Percentiles rank a stretch among this genome's conserved stretches.
Evolutionary conservation across 53 echinoderm and acorn worm genomes (phyloP).

Genomic region (Zoroaster sp.): DNA sequence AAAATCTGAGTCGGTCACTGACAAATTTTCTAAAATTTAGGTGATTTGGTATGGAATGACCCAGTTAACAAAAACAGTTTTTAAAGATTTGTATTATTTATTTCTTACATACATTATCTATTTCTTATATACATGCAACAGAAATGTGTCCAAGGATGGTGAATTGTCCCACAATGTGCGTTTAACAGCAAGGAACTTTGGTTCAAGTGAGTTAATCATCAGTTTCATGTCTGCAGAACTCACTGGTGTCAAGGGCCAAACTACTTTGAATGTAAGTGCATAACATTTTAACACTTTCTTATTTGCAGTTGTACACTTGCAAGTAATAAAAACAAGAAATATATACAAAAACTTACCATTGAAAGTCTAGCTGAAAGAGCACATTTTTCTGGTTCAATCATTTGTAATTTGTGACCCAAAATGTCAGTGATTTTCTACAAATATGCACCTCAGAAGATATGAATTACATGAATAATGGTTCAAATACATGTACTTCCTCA

Average conservation of each 20-base stretch:
- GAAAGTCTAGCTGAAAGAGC: no score
- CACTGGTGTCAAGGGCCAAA: conserved; percentile 70
- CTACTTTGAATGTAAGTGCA: background rate
- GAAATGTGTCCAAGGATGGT: conserved; percentile 69
- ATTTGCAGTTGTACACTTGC: background rate
- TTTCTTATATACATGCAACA: conserved; percentile 25
- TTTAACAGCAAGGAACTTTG: conserved; percentile 70
- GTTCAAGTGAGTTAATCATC: conserved; percentile 71
- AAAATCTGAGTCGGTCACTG: no score
- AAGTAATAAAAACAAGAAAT: no score
- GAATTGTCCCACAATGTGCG: conserved; percentile 55
- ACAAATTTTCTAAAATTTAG: no score
- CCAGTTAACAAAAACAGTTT: no score
- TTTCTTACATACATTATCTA: background rate
- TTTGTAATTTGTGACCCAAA: background rate
- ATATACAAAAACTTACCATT: no score
- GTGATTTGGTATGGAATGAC: no score
- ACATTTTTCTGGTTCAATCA: background rate
- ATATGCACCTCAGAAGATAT: background rate
- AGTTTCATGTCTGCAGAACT: conserved; percentile 80
- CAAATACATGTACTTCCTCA: no score
- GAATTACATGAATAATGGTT: background rate
- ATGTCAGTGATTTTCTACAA: background rate
- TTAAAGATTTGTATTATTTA: no score
- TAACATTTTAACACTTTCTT: background rate